Evolutionary conservation across 1,140 invertebrate genomes (phyloP), one percentile per base, ranked within the genome.

Genomic region (Calephelis nemesis): DNA sequence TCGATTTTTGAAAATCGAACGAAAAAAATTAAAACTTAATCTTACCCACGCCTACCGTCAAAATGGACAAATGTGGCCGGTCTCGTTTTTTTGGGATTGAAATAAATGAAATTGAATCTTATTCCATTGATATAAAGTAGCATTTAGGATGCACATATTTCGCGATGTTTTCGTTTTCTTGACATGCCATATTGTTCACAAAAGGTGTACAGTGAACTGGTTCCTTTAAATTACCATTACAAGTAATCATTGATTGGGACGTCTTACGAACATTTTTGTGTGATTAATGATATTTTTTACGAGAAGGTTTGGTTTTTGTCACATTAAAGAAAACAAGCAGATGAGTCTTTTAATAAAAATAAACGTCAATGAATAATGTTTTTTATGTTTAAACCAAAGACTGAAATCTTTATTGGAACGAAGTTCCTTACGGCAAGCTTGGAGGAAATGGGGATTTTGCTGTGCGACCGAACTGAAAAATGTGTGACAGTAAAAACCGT

Each of bases 121-220:
- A 79, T 64, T 63, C 19, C 63, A 11, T 39, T 47, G 69, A 60
- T 12, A 60, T 75, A 77, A 62, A 68, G 71, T 47, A 3, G 13
- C n/a, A 45, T 63, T 67, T 70, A 15, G 45, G 42, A 12, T 42
- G 19, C 15, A 12, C 11, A 67, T 68, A 69, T 70, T 73, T 79
- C 71, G 79, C 75, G 74, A 65, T 76, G 74, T 83, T 86, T 86
- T 78, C 76, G 79, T 73, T 69, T 81, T 89, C 85, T 82, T 86
- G 84, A 84, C 87, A 84, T 76, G 79, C 85, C 85, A 88, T 90
- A 90, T 86, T 88, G 87, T 90, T 86, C 86, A 72, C 73, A 84
- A 87, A 83, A 84, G 85, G 84, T 82, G 84, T 83, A 79, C 73
- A 78, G 79, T 79, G 78, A 85, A 87, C 86, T 80, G 85, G 86